Percentiles rank a stretch among this genome's conserved stretches.
phyloP scores from a whole-genome alignment of 2,888 invertebrate species.

The Ernsta delagoae region DNA sequence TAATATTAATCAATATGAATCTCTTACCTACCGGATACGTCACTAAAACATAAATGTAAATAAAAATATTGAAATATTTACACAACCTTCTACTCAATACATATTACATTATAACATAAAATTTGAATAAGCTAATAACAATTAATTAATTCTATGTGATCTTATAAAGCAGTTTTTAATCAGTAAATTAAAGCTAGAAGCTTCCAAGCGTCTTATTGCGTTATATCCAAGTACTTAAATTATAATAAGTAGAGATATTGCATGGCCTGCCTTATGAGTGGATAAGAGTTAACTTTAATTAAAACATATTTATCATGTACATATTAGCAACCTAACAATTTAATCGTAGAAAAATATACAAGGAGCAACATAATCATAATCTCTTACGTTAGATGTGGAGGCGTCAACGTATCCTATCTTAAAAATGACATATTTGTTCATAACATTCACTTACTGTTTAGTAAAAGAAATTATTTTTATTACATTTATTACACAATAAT shows the following conservation, averaged over 20 bases:
- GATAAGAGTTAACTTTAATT: slow-evolving; percentile 40
- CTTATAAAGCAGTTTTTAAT: slow-evolving; percentile 43
- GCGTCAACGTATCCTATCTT: slow-evolving; percentile 37
- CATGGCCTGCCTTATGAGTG: slow-evolving; percentile 43
- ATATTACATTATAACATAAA: slow-evolving; percentile 62
- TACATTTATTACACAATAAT: slow-evolving; percentile 24
- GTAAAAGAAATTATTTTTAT: slow-evolving; percentile 35
- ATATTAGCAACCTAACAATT: slow-evolving; percentile 40
- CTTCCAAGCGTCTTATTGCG: slow-evolving; percentile 44
- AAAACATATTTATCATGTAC: slow-evolving; percentile 25
- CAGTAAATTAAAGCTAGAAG: slow-evolving; percentile 51
- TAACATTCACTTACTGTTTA: slow-evolving; percentile 37
- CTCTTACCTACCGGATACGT: slow-evolving; percentile 58
- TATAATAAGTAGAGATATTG: slow-evolving; percentile 42
- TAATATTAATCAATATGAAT: slow-evolving; percentile 56
- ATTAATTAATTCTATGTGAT: slow-evolving; percentile 46
- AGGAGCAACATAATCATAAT: slow-evolving; percentile 39
- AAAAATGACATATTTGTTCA: slow-evolving; percentile 34
- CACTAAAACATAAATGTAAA: slow-evolving; percentile 68
- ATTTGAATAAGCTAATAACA: slow-evolving; percentile 71
- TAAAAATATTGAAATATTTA: slow-evolving; percentile 74
- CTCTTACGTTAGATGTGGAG: slow-evolving; percentile 35
- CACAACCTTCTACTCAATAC: slow-evolving; percentile 74
- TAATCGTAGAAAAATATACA: slow-evolving; percentile 40
- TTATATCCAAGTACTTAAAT: slow-evolving; percentile 35